phyloP scores from a whole-genome alignment of 2,888 invertebrate species.

The Eupithecia inturbata region DNA sequence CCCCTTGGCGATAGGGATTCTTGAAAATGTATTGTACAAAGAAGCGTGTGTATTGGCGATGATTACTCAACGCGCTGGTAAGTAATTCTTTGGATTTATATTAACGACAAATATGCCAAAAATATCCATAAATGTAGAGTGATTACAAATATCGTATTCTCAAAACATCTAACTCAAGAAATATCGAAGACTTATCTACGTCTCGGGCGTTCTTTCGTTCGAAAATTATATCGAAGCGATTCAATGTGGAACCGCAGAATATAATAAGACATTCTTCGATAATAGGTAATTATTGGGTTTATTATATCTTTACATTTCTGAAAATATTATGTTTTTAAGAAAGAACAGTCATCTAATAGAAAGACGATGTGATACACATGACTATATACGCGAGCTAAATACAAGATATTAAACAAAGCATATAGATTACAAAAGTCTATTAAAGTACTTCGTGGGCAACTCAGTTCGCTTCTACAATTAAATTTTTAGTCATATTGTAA shows the following conservation, averaged over 20 bases:
- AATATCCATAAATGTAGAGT: background rate
- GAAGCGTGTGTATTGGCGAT: slow-evolving; percentile 1
- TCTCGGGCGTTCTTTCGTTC: background rate
- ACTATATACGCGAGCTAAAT: no score
- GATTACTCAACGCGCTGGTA: background rate
- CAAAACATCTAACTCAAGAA: background rate
- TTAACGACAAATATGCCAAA: background rate
- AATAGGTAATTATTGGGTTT: no score
- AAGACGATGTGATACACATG: no score
- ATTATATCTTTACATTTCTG: no score
- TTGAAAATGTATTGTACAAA: background rate
- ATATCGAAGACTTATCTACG: background rate
- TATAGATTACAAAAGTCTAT: no score
- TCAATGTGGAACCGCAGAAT: background rate
- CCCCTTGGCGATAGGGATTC: background rate
- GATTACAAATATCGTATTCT: background rate
- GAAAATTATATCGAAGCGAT: background rate
- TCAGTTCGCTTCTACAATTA: no score
- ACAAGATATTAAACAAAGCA: no score
- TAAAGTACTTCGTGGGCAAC: no score
- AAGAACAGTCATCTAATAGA: no score
- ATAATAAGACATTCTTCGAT: background rate
- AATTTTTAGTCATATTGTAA: no score
- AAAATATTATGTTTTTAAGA: no score
- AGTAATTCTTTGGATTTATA: background rate